Conservation (phyloP, 2,113 vertebrate genomes). For the Tauraco erythrolophus region DNA sequence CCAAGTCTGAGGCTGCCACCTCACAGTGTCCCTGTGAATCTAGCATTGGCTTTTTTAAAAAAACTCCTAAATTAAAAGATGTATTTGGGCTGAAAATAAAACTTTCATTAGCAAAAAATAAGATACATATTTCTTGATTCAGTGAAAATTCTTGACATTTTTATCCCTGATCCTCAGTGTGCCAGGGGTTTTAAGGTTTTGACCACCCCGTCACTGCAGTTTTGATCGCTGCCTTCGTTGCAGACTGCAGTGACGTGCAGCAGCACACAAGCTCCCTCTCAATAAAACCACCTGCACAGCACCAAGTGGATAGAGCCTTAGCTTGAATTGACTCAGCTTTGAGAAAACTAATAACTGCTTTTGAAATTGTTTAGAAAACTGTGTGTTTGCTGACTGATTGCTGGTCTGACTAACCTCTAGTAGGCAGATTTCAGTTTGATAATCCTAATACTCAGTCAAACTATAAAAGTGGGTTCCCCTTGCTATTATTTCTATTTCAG, state of each 20-base stretch:
- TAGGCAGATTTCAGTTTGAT: constrained; percentile 68
- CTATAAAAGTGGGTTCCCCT: neutral
- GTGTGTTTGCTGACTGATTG: neutral
- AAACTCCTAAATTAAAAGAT: neutral
- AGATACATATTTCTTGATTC: neutral
- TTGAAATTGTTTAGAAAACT: neutral
- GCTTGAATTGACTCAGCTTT: constrained; percentile 16
- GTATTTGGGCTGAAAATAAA: neutral
- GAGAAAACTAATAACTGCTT: neutral
- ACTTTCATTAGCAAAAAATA: neutral
- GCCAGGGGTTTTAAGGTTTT: neutral
- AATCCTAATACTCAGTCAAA: neutral
- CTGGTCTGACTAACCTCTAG: neutral
- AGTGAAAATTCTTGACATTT: neutral
- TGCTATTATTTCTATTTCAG: neutral
- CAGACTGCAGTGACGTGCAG: neutral
- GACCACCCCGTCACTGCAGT: neutral
- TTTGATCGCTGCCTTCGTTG: neutral
- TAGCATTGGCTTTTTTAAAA: neutral
- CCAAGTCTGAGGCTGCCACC: neutral
- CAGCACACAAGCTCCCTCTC: neutral
- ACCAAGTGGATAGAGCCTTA: neutral
- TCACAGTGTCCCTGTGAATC: neutral
- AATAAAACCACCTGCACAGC: neutral
- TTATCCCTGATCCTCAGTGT: neutral